Base-by-base conservation (phyloP, 1,140 invertebrate species). In the Aphidius gifuensis region DNA sequence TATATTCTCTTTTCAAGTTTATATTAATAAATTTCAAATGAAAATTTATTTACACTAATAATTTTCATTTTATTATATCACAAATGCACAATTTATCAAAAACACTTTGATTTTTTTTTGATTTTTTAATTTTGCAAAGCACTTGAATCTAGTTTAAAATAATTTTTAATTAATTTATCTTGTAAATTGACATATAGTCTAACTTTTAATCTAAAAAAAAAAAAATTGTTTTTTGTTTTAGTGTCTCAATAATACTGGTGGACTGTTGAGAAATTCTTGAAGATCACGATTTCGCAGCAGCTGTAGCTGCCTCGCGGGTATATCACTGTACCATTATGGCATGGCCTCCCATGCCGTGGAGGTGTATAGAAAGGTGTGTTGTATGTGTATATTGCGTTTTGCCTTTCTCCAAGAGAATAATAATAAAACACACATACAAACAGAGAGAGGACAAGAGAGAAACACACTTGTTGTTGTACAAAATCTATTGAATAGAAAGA, bases 261-360 rank as follows among this genome's bases (percentile, higher is more conserved):
- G 51, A 38, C 46, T 65, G 67, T 69, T 70, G 66, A 67, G 65
- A 69, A 69, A 69, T 68, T 53, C 53, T 48, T 50, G 43, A 42
- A 9, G 40, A 57, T 23, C 45, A 48, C 51, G 50, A 70, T 76
- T 77, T 76, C 69, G 70, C 77, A 76, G 74, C 77, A 74, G 75
- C 74, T 72, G 73, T 72, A 76, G 70, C 75, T 65, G 74, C 70
- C 58, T 66, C 66, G 67, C 66, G 61, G 67, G 73, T 71, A 74
- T 73, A 70, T 68, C 70, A 69, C 78, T 71, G 78, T 64, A 58
- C 74, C 75, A 78, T 77, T 74, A 78, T 78, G 74, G 74, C 75
- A 69, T 32, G 23, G 71, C 71, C 71, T 74, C 4, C 71, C 71
- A 72, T 69, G 54, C 56, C 39, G 45, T 48, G 49, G 11, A 32